These are phyloP conservation scores for Erebia aethiops DNA, from an alignment of 2,888 invertebrate species.

Conservation along the genomic window DNA sequence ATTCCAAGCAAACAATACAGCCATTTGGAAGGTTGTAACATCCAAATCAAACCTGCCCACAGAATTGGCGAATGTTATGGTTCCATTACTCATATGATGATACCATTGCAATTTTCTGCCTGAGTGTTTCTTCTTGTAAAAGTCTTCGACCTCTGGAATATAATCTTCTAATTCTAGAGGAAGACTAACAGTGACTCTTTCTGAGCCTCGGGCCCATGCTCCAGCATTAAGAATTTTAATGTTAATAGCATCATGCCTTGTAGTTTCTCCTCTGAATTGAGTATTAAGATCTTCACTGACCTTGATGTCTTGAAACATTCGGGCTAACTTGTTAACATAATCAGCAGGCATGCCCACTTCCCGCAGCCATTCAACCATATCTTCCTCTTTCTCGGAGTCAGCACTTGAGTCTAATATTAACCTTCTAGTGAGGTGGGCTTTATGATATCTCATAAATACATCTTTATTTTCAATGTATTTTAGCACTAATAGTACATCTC, in stretches of 20 bases:
- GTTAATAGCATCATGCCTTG: conserved; percentile 94
- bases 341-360: conserved; percentile 99
- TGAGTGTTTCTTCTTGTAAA: conserved; percentile 98
- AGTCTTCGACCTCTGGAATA: conserved; percentile 99
- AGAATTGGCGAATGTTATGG: conserved; percentile 96
- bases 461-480: conserved; percentile 99
- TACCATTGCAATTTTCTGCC: conserved; percentile 99
- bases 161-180: conserved; percentile 99
- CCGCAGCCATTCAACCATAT: conserved; percentile 98
- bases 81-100: conserved; percentile 99
- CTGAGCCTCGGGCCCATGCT: conserved; percentile 98
- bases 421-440: conserved; percentile 96
- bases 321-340: conserved; percentile 98
- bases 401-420: conserved; percentile 98
- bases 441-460: conserved; percentile 99
- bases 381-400: conserved; percentile 99
- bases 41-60: conserved; percentile 98
- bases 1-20: conserved; percentile 99
- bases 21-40: conserved; percentile 99
- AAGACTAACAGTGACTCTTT: conserved; percentile 96
- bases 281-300: conserved; percentile 97
- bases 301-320: conserved; percentile 99
- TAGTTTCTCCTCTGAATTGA: conserved; percentile 93
- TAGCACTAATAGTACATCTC: conserved; percentile 96
- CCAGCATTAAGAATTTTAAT: conserved; percentile 99